A percentile compares a stretch with the other conserved stretches of the same genome.
Conservation (phyloP, 2,888 invertebrate genomes). For the Globia sparganii region DNA sequence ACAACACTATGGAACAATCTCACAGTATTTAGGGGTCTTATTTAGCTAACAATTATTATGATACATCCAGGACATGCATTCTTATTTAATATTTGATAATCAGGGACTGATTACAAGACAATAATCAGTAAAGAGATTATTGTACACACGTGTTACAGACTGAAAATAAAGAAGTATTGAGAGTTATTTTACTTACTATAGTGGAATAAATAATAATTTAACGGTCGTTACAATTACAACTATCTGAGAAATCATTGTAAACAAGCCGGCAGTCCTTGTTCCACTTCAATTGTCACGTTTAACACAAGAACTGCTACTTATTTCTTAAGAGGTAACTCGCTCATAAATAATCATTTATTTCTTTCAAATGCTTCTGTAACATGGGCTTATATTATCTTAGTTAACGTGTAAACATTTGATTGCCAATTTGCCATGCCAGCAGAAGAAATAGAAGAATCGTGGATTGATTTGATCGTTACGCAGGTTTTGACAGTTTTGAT, state of each 20-base stretch:
- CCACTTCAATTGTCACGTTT: slow-evolving; percentile 1
- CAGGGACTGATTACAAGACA: background rate
- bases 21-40: background rate
- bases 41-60: background rate
- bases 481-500: background rate
- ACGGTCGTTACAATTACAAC: slow-evolving; percentile 90
- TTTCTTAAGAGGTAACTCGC: background rate
- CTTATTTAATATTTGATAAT: slow-evolving; percentile 2
- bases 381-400: background rate
- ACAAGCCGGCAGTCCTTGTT: slow-evolving; percentile 53
- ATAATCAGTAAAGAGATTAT: background rate
- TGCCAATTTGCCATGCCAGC: slow-evolving; percentile 49
- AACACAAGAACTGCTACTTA: background rate
- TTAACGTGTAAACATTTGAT: slow-evolving; percentile 36
- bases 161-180: background rate
- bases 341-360: slow-evolving; percentile 5
- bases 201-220: slow-evolving; percentile 94
- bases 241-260: slow-evolving; percentile 86
- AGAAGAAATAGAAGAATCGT: slow-evolving; percentile 11
- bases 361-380: background rate
- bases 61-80: background rate
- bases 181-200: slow-evolving; percentile 92
- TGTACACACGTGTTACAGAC: background rate
- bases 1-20: background rate
- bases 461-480: slow-evolving; percentile 1